These are phyloP conservation scores for Alitta virens DNA, from an alignment of 2,888 invertebrate genomes.

Conservation along the genomic window DNA sequence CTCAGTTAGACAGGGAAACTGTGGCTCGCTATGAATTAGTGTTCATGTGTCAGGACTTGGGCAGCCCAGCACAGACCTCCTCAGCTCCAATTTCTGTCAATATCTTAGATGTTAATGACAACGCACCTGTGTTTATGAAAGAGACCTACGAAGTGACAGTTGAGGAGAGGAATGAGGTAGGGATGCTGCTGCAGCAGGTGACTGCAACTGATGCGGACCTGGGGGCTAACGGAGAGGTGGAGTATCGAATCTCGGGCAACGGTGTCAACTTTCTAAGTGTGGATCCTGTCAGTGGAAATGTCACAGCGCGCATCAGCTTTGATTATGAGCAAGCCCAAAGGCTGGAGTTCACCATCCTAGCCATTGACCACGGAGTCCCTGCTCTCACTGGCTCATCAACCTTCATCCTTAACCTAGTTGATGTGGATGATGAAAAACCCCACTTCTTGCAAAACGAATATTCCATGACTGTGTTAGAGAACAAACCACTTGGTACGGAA, in stretches of 20 bases:
- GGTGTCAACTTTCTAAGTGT: conserved; percentile 6
- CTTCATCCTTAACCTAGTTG: conserved; percentile 37
- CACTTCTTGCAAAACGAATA: conserved; percentile 70
- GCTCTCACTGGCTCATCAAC: conserved; percentile 34
- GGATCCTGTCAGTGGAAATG: conserved; percentile 73
- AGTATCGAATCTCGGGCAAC: conserved; percentile 23
- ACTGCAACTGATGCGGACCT: conserved; percentile 28
- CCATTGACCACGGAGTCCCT: conserved; percentile 45
- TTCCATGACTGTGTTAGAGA: conserved; percentile 75
- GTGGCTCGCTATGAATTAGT: conserved; percentile 1
- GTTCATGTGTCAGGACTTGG: conserved; percentile 11
- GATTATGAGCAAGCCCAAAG: conserved; percentile 73
- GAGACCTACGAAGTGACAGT: neutral
- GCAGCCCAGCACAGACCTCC: neutral
- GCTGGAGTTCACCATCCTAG: conserved; percentile 35
- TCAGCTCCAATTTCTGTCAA: conserved; percentile 10
- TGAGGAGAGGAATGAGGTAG: conserved; percentile 6
- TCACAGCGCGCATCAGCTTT: conserved; percentile 78
- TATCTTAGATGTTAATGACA: conserved; percentile 16
- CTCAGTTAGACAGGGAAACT: conserved; percentile 12
- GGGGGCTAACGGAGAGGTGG: conserved; percentile 37
- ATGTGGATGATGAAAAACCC: conserved; percentile 49
- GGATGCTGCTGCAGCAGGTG: neutral
- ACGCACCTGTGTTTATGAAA: conserved; percentile 4
- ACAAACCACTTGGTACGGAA: conserved; percentile 33